Base-by-base conservation (phyloP, 2,888 invertebrate genomes). In the Neria commutata region DNA sequence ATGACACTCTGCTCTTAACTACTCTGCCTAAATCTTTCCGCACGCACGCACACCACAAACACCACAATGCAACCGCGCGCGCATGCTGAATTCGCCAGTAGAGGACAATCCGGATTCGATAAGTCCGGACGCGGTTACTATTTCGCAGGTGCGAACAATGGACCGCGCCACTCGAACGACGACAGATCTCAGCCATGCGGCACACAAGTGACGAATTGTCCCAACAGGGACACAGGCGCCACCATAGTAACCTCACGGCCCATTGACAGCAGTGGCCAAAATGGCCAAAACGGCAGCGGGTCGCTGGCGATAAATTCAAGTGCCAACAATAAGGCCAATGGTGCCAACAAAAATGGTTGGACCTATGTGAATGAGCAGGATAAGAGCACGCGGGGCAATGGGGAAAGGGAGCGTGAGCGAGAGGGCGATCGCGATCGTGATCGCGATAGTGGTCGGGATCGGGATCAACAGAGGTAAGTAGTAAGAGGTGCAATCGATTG, bases 91-190 rank as follows among this genome's bases (percentile, higher is more conserved):
- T n/a, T n/a, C 16, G 37, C n/a, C n/a, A 14, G 37, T 37, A 85
- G 88, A 46, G 88, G 88, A 1, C 85, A 86, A 68, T 84, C 88
- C 1, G 87, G 88, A 6, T 88, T 86, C 83, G 88, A 88, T 74
- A 85, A 84, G 37, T 84, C 85, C 33, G 87, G 87, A 21, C 79
- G 86, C 48, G 88, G 87, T 47, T 87, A 87, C 75, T 88, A 88
- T 77, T 87, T 86, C 77, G 86, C 86, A 11, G 56, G 60, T 48
- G 86, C 86, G 56, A 72, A 74, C 10, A 23, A 47, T 29, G 49
- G 63, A 33, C 61, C 46, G 10, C 62, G 54, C 34, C 65, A 65
- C 53, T 56, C 70, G 19, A 62, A 68, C 25, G 61, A 72, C 33
- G 58, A 69, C 16, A 67, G 65, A 25, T n/a, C n/a, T n/a, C n/a